Base-by-base conservation (phyloP, 2,888 invertebrate species). In the Seira musarum region DNA sequence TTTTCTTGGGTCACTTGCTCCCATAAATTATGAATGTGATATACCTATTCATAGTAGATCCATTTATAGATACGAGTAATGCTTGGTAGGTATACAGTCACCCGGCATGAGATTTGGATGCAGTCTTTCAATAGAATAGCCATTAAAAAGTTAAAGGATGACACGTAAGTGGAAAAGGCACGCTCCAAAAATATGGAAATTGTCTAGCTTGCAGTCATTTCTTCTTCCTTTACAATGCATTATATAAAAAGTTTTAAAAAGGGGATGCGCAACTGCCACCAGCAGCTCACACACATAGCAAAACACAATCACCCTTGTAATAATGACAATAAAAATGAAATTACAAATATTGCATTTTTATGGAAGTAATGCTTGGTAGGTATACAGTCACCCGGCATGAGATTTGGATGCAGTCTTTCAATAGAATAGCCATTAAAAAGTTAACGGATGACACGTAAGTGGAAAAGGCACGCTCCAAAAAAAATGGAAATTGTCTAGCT, bases 241-340 rank as follows among this genome's bases (percentile, higher is more conserved):
- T n/a, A n/a, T n/a, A n/a, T n/a, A n/a, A n/a, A n/a, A n/a, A n/a
- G n/a, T 53, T 65, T 53, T n/a, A 65, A 53, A 73, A 46, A 65
- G 72, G 65, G n/a, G n/a, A n/a, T n/a, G n/a, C n/a, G n/a, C n/a
- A n/a, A n/a, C n/a, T n/a, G n/a, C n/a, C n/a, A n/a, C n/a, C n/a
- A n/a, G n/a, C n/a, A n/a, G n/a, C n/a, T n/a, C n/a, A n/a, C n/a
- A n/a, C n/a, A n/a, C n/a, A n/a, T n/a, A n/a, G n/a, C n/a, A n/a
- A n/a, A n/a, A 67, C 63, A 69, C 76, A 76, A 49, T 76, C 30
- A 30, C 53, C 35, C 49, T 63, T 63, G 64, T 69, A 67, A 75
- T 75, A 70, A 77, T 69, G 77, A 77, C 77, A 77, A 77, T 70
- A 77, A 77, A 70, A 77, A 46, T 69, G 65, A 77, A 77, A 77